Base-by-base conservation (phyloP, 2,113 vertebrate species). In the Ondatra zibethicus region DNA sequence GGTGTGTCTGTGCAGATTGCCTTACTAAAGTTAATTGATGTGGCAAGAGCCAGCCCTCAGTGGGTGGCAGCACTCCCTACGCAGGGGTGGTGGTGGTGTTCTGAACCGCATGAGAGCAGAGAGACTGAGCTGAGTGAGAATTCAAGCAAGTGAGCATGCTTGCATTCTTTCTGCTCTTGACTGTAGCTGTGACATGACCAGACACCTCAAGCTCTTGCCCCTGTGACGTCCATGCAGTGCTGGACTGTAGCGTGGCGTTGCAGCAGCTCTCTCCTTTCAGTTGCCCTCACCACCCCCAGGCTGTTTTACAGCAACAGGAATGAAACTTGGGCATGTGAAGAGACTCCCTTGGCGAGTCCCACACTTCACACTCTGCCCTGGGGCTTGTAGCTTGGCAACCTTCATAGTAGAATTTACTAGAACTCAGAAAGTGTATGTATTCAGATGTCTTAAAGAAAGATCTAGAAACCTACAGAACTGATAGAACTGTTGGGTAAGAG, bases 381-480 rank as follows among this genome's bases (percentile, higher is more conserved):
- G 61, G 50, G 89, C 42, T 50, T 81, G 42, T 39, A 90, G 47
- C 27, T 94, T 88, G 58, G 29, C 42, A 80, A 61, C 45, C 36
- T 76, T 89, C 66, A 63, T 68, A 31, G n/a, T 68, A 52, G 86
- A 75, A 68, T 42, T 65, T 70, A 29, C 50, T 58, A 78, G 76
- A 81, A 91, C 45, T 39, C 75, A 58, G 66, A 23, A 91, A 85
- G 52, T 63, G 12, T 55, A 19, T 42, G 10, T 89, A 89, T 88
- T 88, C 84, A 75, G 47, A 39, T 85, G 84, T 39, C 82, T 80
- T 93, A 88, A n/a, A 82, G 72, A 63, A 96, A 89, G 73, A 94
- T 17, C 63, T 84, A 65, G 66, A 63, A 96, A 55, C 8, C 13
- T 45, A 66, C 17, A 65, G 92, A 90, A 31, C 13, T 21, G 84